phyloP scores from a whole-genome alignment of 2,797 vertebrate species.

The Lithobates sylvaticus region DNA sequence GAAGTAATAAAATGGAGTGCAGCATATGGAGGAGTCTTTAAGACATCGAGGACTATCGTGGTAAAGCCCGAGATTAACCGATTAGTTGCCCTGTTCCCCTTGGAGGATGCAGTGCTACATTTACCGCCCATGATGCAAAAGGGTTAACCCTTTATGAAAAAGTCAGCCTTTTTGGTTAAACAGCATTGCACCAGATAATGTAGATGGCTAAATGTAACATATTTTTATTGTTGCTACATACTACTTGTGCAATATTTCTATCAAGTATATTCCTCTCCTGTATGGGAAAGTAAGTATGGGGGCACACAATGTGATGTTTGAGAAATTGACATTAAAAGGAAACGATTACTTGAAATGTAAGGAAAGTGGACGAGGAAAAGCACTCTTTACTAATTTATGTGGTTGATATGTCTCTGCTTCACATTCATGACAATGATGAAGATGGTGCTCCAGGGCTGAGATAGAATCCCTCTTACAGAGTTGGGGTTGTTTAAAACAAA shows the following conservation, averaged over 20 bases:
- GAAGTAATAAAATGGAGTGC: conserved; percentile 72
- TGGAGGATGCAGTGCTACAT: not conserved
- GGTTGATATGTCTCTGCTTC: conserved; percentile 24
- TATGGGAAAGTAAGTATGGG: conserved; percentile 27
- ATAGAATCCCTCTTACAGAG: too few relatives aligned
- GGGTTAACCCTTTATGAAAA: conserved; percentile 61
- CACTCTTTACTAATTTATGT: conserved; percentile 49
- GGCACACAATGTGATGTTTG: conserved; percentile 27
- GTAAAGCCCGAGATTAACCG: conserved; percentile 50
- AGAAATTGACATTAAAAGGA: conserved; percentile 45
- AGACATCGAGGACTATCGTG: conserved; percentile 41
- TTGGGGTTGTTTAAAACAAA: too few relatives aligned
- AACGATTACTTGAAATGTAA: conserved; percentile 48
- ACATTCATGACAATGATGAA: conserved; percentile 24
- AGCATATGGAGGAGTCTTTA: conserved; percentile 74
- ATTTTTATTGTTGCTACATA: conserved; percentile 36
- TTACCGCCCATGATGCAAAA: not conserved
- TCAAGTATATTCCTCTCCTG: conserved; percentile 28
- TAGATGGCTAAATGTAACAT: conserved; percentile 32
- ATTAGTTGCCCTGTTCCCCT: conserved; percentile 39
- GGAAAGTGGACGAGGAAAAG: conserved; percentile 44
- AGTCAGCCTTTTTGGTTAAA: conserved; percentile 39
- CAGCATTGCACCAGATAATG: conserved; percentile 31
- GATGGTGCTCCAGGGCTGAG: not conserved
- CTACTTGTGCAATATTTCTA: conserved; percentile 38